Evolutionary conservation across 2,888 invertebrate species (phyloP), one percentile per base, ranked within the genome.

Genomic region (Dysmachus trigonus): DNA sequence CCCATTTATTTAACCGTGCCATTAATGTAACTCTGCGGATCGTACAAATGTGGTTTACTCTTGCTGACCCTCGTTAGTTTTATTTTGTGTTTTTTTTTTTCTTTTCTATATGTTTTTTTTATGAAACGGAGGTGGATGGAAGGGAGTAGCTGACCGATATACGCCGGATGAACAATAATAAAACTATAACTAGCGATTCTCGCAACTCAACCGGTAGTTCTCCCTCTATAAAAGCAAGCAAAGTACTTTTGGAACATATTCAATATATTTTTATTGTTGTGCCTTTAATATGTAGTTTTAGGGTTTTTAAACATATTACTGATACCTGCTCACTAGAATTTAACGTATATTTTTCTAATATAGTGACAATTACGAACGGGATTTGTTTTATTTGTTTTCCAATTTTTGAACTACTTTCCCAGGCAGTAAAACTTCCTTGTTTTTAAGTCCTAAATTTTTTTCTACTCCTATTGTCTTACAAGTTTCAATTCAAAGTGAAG

Each of bases 281-380:
- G 81, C 81, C 81, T 81, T 81, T 81, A 81, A 81, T 81, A 27
- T 53, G 6, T 81, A 81, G 81, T 53, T 51, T 53, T 81, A 81
- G 33, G 81, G 18, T 81, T 81, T 81, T 53, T 81, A 81, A 81
- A 53, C 35, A 81, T 41, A 62, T 53, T 33, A 81, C 62, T 81
- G 81, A 81, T 81, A 81, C 81, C 81, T 81, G 81, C 81, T 81
- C 81, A 81, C 51, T 81, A 62, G 81, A 81, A 51, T 1, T 79
- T 53, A 76, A 76, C 33, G 33, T 76, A 53, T 53, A 53, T 81
- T 81, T 81, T 81, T 81, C 62, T 53, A 81, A 81, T 81, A 81
- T 53, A 81, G 81, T 10, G 33, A 81, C 18, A 81, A 81, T 73
- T 73, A 33, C 7, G 35, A 73, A 73, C 27, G 10, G 5, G 27